Conservation (phyloP, 2,888 invertebrate species). For the Minunthozetes semirufus region DNA sequence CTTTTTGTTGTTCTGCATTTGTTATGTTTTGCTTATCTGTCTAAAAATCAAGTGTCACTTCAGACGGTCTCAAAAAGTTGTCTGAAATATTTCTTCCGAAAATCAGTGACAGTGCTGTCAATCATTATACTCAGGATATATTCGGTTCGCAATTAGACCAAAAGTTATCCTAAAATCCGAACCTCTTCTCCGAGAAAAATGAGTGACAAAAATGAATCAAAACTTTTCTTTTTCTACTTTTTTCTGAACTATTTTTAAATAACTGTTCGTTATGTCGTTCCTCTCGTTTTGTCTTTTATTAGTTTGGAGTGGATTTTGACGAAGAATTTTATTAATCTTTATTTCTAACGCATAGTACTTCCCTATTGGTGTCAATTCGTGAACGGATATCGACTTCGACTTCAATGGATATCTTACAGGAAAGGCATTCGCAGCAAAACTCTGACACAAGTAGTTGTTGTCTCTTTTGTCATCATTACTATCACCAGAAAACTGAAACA, state of each 20-base stretch:
- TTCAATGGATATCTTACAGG: not conserved
- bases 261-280: not conserved
- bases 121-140: not conserved
- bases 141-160: not conserved
- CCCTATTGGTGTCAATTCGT: not conserved
- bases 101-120: not conserved
- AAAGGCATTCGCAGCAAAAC: not conserved
- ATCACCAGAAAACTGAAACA: not conserved
- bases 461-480: not conserved
- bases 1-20: no score
- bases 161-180: no score
- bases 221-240: no score
- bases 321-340: not conserved
- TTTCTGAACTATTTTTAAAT: no score
- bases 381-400: not conserved
- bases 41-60: constrained; percentile 25
- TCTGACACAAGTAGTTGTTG: not conserved
- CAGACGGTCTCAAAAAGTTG: constrained; percentile 8
- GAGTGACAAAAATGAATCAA: no score
- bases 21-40: not conserved
- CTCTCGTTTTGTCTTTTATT: not conserved
- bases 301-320: not conserved
- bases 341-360: not conserved
- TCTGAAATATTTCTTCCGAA: not conserved
- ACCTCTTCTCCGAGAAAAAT: no score